Evolutionary conservation across 2,113 vertebrate genomes (phyloP).

Genomic region (Pristiophorus japonicus): DNA sequence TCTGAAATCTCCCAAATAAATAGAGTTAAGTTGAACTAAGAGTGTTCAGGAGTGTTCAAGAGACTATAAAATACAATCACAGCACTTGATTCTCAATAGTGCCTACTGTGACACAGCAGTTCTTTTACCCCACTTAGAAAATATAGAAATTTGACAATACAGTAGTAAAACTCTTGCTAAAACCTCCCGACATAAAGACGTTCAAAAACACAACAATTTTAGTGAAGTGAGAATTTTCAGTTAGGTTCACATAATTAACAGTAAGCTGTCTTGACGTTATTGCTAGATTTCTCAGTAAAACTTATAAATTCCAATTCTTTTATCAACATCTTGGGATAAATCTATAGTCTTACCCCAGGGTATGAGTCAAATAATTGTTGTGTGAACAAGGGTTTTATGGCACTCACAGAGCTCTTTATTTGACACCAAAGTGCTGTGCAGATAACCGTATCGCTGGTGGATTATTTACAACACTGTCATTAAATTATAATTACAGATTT

Average conservation of each 20-base stretch:
- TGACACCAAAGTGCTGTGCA: neutral
- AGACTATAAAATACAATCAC: no score
- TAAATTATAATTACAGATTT: slow-evolving; percentile 37
- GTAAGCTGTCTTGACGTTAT: no score
- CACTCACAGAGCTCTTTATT: neutral
- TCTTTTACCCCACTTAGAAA: neutral
- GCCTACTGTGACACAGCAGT: neutral
- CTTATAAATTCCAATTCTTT: neutral
- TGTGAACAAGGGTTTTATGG: neutral
- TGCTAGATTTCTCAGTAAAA: neutral
- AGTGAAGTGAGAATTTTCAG: neutral
- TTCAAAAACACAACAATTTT: neutral
- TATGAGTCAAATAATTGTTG: slow-evolving; percentile 15
- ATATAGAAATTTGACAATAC: neutral
- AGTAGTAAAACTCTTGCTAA: neutral
- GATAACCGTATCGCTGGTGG: neutral
- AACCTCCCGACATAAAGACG: neutral
- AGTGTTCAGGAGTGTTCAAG: no score
- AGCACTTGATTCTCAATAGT: neutral
- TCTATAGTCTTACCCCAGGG: neutral
- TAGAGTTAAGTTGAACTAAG: no score
- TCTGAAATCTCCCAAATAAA: no score
- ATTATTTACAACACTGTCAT: slow-evolving; percentile 32
- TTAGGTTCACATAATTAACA: neutral
- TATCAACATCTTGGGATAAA: slow-evolving; percentile 21